These are phyloP conservation scores for Crioceris asparagi DNA, from an alignment of 2,888 invertebrate genomes.

Conservation along the genomic window DNA sequence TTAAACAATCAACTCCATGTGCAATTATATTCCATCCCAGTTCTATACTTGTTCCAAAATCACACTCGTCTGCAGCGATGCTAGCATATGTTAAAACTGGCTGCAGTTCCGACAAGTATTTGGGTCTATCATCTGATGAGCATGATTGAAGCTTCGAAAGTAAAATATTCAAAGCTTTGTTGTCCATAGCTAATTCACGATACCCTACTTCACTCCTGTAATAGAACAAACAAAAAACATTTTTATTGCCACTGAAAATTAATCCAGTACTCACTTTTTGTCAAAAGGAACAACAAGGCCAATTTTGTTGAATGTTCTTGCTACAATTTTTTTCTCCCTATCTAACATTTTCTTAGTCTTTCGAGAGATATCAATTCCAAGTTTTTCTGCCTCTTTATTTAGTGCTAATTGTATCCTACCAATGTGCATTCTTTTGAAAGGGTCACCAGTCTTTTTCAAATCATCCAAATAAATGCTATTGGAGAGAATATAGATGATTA, in stretches of 20 bases:
- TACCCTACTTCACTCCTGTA: slow-evolving; percentile 68
- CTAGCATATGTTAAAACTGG: slow-evolving; percentile 68
- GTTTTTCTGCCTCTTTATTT: slow-evolving; percentile 49
- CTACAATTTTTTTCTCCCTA: slow-evolving; percentile 50
- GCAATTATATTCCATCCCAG: slow-evolving; percentile 77
- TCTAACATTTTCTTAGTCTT: slow-evolving; percentile 49
- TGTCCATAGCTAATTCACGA: slow-evolving; percentile 43
- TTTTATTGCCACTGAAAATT: not conserved
- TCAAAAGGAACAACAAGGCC: slow-evolving; percentile 81
- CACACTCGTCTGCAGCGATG: slow-evolving; percentile 89
- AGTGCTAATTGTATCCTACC: slow-evolving; percentile 50
- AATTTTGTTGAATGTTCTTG: slow-evolving; percentile 67
- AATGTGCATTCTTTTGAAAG: slow-evolving; percentile 53
- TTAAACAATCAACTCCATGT: slow-evolving; percentile 58
- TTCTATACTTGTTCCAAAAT: slow-evolving; percentile 89
- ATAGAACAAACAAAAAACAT: slow-evolving; percentile 8
- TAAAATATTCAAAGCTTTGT: slow-evolving; percentile 50
- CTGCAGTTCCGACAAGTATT: slow-evolving; percentile 58
- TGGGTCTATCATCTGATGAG: slow-evolving; percentile 47
- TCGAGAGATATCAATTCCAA: slow-evolving; percentile 47
- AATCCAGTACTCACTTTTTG: slow-evolving; percentile 44
- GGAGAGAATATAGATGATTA: too few species aligned
- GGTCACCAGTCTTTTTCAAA: slow-evolving; percentile 42
- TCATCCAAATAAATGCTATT: slow-evolving; percentile 46
- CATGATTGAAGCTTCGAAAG: slow-evolving; percentile 54